A percentile compares a stretch with the other conserved stretches of the same genome.
Evolutionary conservation across 2,797 vertebrate genomes (phyloP).

Genomic region (Peromyscus attwateri): DNA sequence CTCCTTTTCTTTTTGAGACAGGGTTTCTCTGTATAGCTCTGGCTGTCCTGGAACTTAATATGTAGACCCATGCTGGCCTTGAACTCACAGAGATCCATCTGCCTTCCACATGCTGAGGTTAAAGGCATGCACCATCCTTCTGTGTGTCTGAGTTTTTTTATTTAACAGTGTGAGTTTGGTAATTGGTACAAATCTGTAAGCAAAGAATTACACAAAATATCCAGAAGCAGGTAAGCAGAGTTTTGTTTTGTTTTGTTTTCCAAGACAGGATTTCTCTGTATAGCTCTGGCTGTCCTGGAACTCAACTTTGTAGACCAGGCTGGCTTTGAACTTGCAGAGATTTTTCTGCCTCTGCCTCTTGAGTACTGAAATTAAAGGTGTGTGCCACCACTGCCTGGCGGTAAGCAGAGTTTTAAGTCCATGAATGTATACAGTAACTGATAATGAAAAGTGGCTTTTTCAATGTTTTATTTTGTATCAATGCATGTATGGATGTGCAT

Average conservation of each 20-base stretch:
- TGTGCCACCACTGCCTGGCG: background rate
- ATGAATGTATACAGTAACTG: background rate
- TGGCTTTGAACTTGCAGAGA: background rate
- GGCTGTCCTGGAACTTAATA: background rate
- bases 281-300: background rate
- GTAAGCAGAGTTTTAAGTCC: slow-evolving; percentile 3
- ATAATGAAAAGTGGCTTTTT: background rate
- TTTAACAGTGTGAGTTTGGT: background rate
- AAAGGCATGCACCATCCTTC: background rate
- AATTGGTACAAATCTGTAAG: slow-evolving; percentile 23
- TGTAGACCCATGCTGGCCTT: background rate
- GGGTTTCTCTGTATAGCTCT: background rate
- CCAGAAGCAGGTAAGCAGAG: background rate
- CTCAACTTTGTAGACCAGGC: background rate
- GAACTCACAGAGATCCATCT: background rate
- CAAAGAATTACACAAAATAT: slow-evolving; percentile 21
- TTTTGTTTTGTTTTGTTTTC: background rate
- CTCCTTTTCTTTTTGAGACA: no score
- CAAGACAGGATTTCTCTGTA: background rate
- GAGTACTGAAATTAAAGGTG: background rate
- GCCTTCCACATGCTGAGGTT: background rate
- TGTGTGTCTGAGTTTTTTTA: background rate
- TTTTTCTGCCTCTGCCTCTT: background rate
- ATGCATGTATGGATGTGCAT: background rate
- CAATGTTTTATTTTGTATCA: background rate